Percentiles rank a stretch among this genome's conserved stretches.
These are phyloP conservation scores for Alviniconcha marisindica DNA, from an alignment of 1,140 invertebrate genomes.

Conservation along the genomic window DNA sequence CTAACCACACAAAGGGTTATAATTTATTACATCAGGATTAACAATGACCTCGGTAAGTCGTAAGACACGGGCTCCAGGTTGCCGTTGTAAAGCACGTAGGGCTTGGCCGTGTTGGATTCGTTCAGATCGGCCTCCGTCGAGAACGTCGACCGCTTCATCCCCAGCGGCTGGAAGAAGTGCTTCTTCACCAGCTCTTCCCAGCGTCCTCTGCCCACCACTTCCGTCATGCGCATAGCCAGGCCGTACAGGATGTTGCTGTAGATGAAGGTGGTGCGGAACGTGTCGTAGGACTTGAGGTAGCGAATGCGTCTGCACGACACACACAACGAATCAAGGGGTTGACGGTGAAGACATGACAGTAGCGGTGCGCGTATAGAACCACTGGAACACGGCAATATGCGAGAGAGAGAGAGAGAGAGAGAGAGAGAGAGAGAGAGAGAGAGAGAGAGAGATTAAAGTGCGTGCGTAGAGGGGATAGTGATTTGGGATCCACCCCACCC, in stretches of 20 bases:
- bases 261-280: constrained; percentile 60
- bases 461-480: no score
- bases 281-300: constrained; percentile 49
- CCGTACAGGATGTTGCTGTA: constrained; percentile 70
- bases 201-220: constrained; percentile 37
- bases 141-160: constrained; percentile 64
- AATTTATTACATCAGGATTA: no score
- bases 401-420: neutral
- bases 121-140: constrained; percentile 49
- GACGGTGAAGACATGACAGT: neutral
- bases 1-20: no score
- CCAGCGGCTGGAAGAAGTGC: constrained; percentile 57
- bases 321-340: neutral
- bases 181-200: constrained; percentile 61
- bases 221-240: constrained; percentile 58
- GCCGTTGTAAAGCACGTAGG: constrained; percentile 34
- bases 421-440: neutral
- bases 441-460: no score
- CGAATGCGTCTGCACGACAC: constrained; percentile 52
- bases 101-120: constrained; percentile 49
- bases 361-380: neutral
- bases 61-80: neutral
- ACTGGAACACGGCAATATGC: neutral
- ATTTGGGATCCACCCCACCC: no score
- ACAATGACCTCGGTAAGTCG: constrained; percentile 3